Evolutionary conservation across 2,113 vertebrate genomes (phyloP), one percentile per base, ranked within the genome.

Genomic region (Sarotherodon lohbergeri): DNA sequence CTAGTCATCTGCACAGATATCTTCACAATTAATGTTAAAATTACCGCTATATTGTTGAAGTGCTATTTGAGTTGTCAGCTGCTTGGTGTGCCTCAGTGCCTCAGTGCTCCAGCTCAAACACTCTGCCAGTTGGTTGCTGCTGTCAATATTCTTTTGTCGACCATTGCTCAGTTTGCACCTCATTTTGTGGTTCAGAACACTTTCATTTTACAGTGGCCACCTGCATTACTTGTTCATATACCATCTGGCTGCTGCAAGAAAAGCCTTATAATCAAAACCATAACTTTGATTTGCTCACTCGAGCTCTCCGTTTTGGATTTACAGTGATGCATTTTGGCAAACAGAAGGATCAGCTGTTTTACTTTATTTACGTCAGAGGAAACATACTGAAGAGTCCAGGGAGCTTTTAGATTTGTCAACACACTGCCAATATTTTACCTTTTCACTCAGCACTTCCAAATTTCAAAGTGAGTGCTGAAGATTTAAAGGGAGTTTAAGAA

Each of bases 341-440:
- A 84, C 57, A 32, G 22, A 13, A 56, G 52, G 22, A 82, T 93
- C 50, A 86, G 56, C 63, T 85, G 34, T 88, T 92, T 84, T 55
- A 22, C 50, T 85, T 90, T 76, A 63, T 90, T 93, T 83, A 93
- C 59, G 13, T 85, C 29, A 76, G n/a, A 54, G 48, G 41, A 56
- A 84, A 76, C 80, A 54, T 29, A 71, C 88, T 80, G 52, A 85
- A 81, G 50, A 83, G 82, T 83, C 71, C 22, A 12, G 19, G 27
- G 59, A 88, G 82, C 73, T 88, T 91, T 90, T 86, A 56, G 24
- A 56, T 83, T 90, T 84, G 85, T 93, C 63, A 90, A 71, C 84
- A 88, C 76, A 17, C 48, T 32, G 76, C 50, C 34, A 56, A 84
- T 88, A 16, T 81, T 82, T 76, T 36, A 36, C 52, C 10, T 29